These are phyloP conservation scores for Gymnobelideus leadbeateri DNA, from an alignment of 2,113 vertebrate species.

Conservation along the genomic window DNA sequence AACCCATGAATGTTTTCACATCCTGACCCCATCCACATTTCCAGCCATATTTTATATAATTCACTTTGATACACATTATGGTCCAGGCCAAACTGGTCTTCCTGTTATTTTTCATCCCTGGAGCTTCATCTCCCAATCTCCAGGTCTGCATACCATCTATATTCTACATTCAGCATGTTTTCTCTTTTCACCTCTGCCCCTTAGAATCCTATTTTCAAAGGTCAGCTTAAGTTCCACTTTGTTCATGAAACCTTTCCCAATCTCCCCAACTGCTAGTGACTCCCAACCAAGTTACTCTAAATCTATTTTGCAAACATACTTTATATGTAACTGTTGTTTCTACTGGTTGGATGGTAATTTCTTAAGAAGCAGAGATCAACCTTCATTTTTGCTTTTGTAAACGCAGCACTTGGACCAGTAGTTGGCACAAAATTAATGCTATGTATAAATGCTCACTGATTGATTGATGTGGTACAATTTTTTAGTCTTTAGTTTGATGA, in stretches of 20 bases:
- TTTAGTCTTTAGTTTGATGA: background rate
- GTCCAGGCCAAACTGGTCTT: background rate
- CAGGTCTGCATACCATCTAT: background rate
- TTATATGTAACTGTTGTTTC: background rate
- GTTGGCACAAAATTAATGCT: background rate
- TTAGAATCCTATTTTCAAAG: background rate
- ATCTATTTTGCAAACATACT: background rate
- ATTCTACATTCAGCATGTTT: too few species aligned
- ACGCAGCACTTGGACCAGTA: background rate
- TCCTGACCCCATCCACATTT: background rate
- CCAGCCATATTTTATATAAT: background rate
- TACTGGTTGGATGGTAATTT: background rate
- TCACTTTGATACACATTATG: background rate
- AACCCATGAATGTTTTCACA: background rate
- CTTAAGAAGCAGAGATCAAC: background rate
- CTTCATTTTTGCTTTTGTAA: background rate
- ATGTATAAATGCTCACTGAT: background rate
- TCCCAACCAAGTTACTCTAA: background rate
- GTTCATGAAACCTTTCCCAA: background rate
- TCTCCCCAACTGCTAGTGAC: background rate
- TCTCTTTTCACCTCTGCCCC: background rate
- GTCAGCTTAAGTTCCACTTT: background rate
- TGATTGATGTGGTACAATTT: background rate
- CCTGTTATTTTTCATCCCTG: background rate
- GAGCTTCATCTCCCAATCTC: background rate